phyloP scores from a whole-genome alignment of 2,888 invertebrate genomes.

The Microdon myrmicae region DNA sequence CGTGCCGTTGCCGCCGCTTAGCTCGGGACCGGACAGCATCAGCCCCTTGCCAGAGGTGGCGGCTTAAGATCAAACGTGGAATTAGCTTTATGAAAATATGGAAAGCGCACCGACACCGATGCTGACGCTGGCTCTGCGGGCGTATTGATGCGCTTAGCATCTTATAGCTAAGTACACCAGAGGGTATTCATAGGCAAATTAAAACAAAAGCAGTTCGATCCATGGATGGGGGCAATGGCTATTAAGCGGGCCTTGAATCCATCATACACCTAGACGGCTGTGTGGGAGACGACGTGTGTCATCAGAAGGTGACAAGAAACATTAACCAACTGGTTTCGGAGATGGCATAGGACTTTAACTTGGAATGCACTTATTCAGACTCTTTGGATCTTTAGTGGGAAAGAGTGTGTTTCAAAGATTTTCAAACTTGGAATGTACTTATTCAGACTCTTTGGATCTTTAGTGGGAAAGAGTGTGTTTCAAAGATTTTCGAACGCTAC shows the following conservation, averaged over 20 bases:
- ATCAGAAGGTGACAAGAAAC: too few relatives aligned
- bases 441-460: too few relatives aligned
- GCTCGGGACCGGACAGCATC: constrained; percentile 39
- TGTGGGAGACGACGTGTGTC: too few relatives aligned
- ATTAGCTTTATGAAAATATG: constrained; percentile 48
- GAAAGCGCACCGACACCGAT: constrained; percentile 38
- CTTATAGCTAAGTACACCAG: constrained; percentile 26
- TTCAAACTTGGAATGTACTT: too few relatives aligned
- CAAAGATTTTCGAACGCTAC: too few relatives aligned
- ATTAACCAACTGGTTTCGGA: too few relatives aligned
- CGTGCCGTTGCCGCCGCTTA: constrained; percentile 16
- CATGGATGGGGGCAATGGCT: constrained; percentile 8
- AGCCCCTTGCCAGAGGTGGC: constrained; percentile 31
- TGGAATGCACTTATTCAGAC: too few relatives aligned
- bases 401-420: too few relatives aligned
- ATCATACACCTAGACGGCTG: constrained; percentile 13
- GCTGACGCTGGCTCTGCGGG: constrained; percentile 34
- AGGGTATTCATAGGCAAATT: constrained; percentile 30
- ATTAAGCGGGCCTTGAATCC: constrained; percentile 42
- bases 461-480: too few relatives aligned
- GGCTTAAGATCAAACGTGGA: constrained; percentile 49
- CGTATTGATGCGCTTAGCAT: neutral
- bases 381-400: too few relatives aligned
- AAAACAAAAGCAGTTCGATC: constrained; percentile 43
- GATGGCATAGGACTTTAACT: too few relatives aligned